phyloP scores from a whole-genome alignment of 2,113 vertebrate species.

The Thunnus thynnus region DNA sequence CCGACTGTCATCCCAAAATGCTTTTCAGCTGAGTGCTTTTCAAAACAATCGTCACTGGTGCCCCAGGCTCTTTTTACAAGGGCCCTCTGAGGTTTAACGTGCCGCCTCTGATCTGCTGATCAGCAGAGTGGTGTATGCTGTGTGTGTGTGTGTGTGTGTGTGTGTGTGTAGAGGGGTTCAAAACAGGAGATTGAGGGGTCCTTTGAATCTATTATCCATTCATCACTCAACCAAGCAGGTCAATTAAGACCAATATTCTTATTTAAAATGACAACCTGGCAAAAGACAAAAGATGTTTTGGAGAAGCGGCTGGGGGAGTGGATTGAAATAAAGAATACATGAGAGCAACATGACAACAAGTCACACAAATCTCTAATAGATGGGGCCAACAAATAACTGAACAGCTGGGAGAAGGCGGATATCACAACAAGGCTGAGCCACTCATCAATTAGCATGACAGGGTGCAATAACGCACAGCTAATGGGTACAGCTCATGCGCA shows the following conservation, averaged over 20 bases:
- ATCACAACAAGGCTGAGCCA: constrained; percentile 46
- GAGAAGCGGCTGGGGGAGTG: neutral
- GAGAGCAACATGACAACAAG: constrained; percentile 30
- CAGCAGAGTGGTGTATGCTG: constrained; percentile 5
- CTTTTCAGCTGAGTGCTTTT: constrained; percentile 84
- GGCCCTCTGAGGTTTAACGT: constrained; percentile 77
- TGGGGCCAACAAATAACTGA: constrained; percentile 40
- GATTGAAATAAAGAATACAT: constrained; percentile 16
- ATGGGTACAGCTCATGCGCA: constrained; percentile 41
- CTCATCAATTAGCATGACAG: constrained; percentile 60
- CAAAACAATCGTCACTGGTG: constrained; percentile 84
- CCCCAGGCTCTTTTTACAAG: constrained; percentile 80
- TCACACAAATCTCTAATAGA: constrained; percentile 33
- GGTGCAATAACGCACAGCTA: constrained; percentile 39
- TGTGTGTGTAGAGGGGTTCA: neutral
- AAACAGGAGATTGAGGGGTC: constrained; percentile 11
- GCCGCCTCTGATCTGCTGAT: constrained; percentile 68
- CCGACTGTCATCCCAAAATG: constrained; percentile 85
- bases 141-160: neutral
- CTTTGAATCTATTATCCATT: constrained; percentile 30
- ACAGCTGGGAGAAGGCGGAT: constrained; percentile 45
- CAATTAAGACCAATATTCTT: constrained; percentile 37
- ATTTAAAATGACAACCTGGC: constrained; percentile 45
- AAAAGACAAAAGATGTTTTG: constrained; percentile 42
- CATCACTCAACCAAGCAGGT: constrained; percentile 21